Evolutionary conservation across 2,113 vertebrate species (phyloP).

Genomic region (Brachirus orientalis): DNA sequence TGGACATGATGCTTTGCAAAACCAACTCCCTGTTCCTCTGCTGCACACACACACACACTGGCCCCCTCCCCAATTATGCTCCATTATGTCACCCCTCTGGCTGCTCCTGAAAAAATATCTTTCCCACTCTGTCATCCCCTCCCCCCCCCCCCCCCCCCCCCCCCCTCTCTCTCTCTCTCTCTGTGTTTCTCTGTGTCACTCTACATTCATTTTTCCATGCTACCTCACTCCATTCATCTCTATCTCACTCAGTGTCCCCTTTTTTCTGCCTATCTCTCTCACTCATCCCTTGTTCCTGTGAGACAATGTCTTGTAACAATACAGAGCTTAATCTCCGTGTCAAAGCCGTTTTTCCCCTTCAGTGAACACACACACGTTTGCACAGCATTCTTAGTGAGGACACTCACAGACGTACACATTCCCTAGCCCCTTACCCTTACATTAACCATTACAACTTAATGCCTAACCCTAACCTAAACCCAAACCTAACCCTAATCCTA

Average conservation of each 20-base stretch:
- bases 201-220: conserved; percentile 50
- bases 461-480: no score
- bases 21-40: conserved; percentile 11
- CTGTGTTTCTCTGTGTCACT: no score
- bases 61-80: conserved; percentile 70
- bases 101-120: conserved; percentile 90
- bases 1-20: conserved; percentile 10
- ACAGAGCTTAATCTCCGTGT: conserved; percentile 97
- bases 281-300: conserved; percentile 87
- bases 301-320: conserved; percentile 99
- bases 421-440: neutral
- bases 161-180: conserved; percentile 56
- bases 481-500: no score
- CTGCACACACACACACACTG: neutral
- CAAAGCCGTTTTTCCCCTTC: conserved; percentile 99
- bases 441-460: neutral
- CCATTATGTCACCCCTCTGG: conserved; percentile 92
- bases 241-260: conserved; percentile 4
- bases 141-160: conserved; percentile 61
- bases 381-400: neutral
- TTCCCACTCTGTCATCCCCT: conserved; percentile 74
- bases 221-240: conserved; percentile 66
- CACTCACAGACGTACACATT: no score
- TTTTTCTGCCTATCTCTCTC: conserved; percentile 47
- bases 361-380: conserved; percentile 80